Base-by-base conservation (phyloP, 2,113 vertebrate genomes). In the Mustela lutreola region DNA sequence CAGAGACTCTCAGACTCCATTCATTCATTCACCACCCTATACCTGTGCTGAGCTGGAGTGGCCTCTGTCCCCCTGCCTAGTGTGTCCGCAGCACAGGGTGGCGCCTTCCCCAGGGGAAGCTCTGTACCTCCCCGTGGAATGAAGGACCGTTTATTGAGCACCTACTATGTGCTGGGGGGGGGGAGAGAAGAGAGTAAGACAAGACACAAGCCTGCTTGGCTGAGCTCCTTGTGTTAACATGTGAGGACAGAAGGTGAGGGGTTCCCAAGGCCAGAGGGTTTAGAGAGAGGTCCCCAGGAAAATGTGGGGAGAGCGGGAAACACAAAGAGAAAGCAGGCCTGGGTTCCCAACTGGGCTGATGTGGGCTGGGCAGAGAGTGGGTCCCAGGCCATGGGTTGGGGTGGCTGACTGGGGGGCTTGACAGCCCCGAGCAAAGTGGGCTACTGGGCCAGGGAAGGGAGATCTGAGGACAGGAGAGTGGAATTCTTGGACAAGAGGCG, bases 51-150 rank as follows among this genome's bases (percentile, higher is more conserved):
- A 79, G 79, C 76, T 53, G 65, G 45, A 6, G 15, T 1, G 24
- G 21, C 11, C 1, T 8, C 85, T n/a, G 18, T 22, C 50, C 63
- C 60, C 53, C 87, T 24, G 21, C 56, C n/a, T 33, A 18, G 3
- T 9, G 1, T 62, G 14, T n/a, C 82, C 45, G n/a, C 28, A 1
- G 4, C 42, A 7, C 22, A 31, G 71, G 53, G 1, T 28, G 22
- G 11, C 5, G 42, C 50, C 50, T 7, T 45, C 31, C 26, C 31
- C 0, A 0, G 39, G 78, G 33, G n/a, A 21, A 6, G 6, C 36
- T 26, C 71, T 56, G 26, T 16, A n/a, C 75, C 11, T 48, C 42
- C 62, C 5, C 7, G 26, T 31, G 21, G 16, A 21, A n/a, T n/a
- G 82, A 65, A 22, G 10, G 56, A 36, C 12, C 31, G 8, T 16